These are phyloP conservation scores for Amblyopsis hoosieri DNA, from an alignment of 2,797 vertebrate species.

Conservation along the genomic window DNA sequence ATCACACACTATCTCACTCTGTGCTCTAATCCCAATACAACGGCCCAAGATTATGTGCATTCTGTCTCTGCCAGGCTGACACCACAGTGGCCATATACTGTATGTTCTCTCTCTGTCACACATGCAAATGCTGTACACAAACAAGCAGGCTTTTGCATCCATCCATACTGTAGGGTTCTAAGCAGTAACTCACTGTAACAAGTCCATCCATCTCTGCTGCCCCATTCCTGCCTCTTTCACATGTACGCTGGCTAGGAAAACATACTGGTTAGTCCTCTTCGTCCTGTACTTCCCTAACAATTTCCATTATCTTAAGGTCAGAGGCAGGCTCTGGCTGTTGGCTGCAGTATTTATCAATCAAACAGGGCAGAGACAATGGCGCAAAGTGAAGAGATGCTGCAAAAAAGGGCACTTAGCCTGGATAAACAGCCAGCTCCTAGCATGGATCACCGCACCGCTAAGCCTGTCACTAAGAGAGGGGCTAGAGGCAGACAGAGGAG, in stretches of 20 bases:
- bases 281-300: conserved; percentile 64
- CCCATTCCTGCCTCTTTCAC: too few species aligned
- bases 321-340: conserved; percentile 52
- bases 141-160: neutral
- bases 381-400: conserved; percentile 67
- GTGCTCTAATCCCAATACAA: too few species aligned
- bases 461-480: conserved; percentile 69
- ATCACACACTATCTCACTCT: too few species aligned
- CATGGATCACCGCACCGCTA: conserved; percentile 78
- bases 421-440: conserved; percentile 72
- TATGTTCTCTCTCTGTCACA: conserved; percentile 1
- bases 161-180: neutral
- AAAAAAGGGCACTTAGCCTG: conserved; percentile 74
- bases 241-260: conserved; percentile 22
- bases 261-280: conserved; percentile 51
- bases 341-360: conserved; percentile 79
- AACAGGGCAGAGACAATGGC: conserved; percentile 70
- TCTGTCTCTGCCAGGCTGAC: too few species aligned
- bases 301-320: conserved; percentile 75
- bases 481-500: conserved; percentile 59
- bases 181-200: neutral
- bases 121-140: neutral
- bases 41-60: neutral
- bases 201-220: conserved; percentile 44
- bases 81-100: neutral